phyloP scores from a whole-genome alignment of 2,888 invertebrate species.

The Archaeoteleia sp. region DNA sequence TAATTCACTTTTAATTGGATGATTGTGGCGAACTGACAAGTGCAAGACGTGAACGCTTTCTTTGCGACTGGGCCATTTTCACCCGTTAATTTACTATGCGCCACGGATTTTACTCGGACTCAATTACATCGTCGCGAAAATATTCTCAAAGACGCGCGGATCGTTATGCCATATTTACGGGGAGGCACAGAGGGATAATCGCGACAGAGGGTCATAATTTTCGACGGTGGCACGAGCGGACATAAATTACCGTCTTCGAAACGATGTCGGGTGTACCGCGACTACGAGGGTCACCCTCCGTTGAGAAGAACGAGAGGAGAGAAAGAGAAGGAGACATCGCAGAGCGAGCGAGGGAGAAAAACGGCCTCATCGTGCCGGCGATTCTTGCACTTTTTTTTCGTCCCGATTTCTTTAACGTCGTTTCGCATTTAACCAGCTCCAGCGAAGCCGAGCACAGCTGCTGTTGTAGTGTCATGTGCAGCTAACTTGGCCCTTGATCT shows the following conservation, averaged over 20 bases:
- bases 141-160: slow-evolving; percentile 47
- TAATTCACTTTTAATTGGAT: slow-evolving; percentile 53
- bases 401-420: slow-evolving; percentile 51
- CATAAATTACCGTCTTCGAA: slow-evolving; percentile 59
- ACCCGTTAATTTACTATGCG: slow-evolving; percentile 36
- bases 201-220: slow-evolving; percentile 61
- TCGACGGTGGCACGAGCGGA: slow-evolving; percentile 58
- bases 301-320: not conserved
- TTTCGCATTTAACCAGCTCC: slow-evolving; percentile 50
- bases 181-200: slow-evolving; percentile 56
- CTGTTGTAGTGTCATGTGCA: slow-evolving; percentile 50
- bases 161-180: slow-evolving; percentile 52
- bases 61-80: slow-evolving; percentile 23
- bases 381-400: slow-evolving; percentile 48
- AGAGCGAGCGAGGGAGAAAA: not conserved
- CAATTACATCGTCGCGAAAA: slow-evolving; percentile 44
- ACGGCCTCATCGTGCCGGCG: slow-evolving; percentile 32
- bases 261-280: slow-evolving; percentile 38
- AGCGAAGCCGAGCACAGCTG: slow-evolving; percentile 46
- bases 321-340: too few species aligned
- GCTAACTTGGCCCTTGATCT: slow-evolving; percentile 52
- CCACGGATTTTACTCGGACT: slow-evolving; percentile 33
- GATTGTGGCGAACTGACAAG: slow-evolving; percentile 46
- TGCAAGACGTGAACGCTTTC: slow-evolving; percentile 32
- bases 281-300: slow-evolving; percentile 36